Evolutionary conservation across 30 jellyfish, hydroid and myxozoan species (phyloP), one percentile per base, ranked within the genome.

Genomic region (Sanderia malayensis): DNA sequence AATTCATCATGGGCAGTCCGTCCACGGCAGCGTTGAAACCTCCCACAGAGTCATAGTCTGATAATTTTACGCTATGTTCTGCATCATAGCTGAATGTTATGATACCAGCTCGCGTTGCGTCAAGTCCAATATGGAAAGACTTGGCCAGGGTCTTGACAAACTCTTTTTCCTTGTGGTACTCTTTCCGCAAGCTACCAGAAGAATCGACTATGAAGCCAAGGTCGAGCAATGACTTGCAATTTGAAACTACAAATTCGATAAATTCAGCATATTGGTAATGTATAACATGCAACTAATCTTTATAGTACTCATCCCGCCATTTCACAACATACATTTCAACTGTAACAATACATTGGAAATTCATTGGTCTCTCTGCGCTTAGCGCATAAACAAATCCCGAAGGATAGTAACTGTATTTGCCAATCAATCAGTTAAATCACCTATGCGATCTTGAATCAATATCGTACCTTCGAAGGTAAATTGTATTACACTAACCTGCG

Each of bases 141-240:
- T 74, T 81, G 15, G 93, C 88, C 58, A 86, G 47, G 28, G 31
- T 58, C 34, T 78, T 86, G 27, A 86, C 65, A 59, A 78, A 77
- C 29, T 70, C 78, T 27, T 86, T 86, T 47, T 86, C 93, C 70
- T 86, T 86, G 32, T 32, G 49, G 44, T 86, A 86, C 29, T 69
- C 79, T 10, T 25, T n/a, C n/a, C 76, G 55, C 44, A 86, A 73
- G 41, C 93, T 76, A 22, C 87, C 87, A 70, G 96, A 86, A 19
- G 96, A 79, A 62, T 86, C 96, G 24, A 86, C 76, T 2, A 70
- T 44, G 63, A 86, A 67, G 13, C 83, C 93, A 29, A 89, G 82
- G 55, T 89, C 97, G 59, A 87, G 73, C 20, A 70, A 29, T 15
- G 96, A 21, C 53, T 87, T 67, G 83, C 96, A 87, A 9, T 73